Percentiles rank a stretch among this genome's conserved stretches.
phyloP scores from a whole-genome alignment of 2,113 vertebrate species.

The Hypocryptadius cinnamomeus region DNA sequence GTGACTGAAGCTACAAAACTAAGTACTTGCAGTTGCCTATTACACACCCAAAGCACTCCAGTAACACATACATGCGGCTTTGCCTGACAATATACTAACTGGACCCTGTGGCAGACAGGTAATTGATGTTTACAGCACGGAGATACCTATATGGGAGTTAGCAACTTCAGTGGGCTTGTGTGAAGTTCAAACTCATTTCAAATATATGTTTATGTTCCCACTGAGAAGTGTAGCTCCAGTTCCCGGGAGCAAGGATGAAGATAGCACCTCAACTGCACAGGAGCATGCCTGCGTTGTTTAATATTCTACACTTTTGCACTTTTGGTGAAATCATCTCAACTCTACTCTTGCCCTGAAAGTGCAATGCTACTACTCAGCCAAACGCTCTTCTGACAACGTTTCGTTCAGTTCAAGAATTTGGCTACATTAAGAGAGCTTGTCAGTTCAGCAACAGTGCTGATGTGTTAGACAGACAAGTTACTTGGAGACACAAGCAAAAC shows the following conservation, averaged over 20 bases:
- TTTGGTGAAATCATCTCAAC: neutral
- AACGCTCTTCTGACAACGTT: neutral
- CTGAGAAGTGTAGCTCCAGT: accelerated
- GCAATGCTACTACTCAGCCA: neutral
- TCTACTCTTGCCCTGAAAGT: neutral
- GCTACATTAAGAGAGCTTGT: neutral
- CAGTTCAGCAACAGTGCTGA: neutral
- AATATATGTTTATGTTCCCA: neutral
- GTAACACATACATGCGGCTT: neutral
- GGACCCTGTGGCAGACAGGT: neutral
- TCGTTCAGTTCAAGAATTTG: neutral
- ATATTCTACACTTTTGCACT: neutral
- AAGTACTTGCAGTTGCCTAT: neutral
- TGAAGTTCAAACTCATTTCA: neutral
- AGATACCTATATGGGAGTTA: neutral
- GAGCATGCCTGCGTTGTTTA: accelerated
- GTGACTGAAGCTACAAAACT: neutral
- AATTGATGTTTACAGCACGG: neutral
- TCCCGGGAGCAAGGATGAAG: neutral
- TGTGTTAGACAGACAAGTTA: neutral
- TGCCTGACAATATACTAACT: neutral
- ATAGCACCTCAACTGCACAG: neutral
- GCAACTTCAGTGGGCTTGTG: neutral
- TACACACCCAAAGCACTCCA: neutral
- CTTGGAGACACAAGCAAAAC: neutral